A percentile compares a stretch with the other conserved stretches of the same genome.
phyloP scores from a whole-genome alignment of 2,797 vertebrate species.

The Arctocebus calabarensis region DNA sequence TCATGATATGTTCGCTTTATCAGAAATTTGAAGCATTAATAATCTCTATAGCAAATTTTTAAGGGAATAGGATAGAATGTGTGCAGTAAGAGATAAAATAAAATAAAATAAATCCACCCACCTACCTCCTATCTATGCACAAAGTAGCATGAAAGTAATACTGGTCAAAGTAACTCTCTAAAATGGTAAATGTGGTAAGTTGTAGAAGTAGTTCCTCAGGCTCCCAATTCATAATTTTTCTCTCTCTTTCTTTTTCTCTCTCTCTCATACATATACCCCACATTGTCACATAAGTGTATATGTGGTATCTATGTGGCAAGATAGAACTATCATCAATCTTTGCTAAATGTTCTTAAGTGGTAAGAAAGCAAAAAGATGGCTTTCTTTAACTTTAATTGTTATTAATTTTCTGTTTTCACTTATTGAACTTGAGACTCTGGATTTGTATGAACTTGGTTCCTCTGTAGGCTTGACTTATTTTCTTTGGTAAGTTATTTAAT shows the following conservation, averaged over 20 bases:
- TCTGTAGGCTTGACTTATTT: background rate
- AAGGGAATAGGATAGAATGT: background rate
- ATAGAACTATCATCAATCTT: background rate
- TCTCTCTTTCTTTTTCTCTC: background rate
- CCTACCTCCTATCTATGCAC: background rate
- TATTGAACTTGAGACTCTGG: background rate
- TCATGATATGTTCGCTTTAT: background rate
- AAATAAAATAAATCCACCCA: background rate
- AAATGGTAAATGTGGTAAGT: background rate
- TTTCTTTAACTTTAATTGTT: conserved; percentile 17
- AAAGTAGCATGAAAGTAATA: background rate
- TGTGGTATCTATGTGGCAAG: background rate
- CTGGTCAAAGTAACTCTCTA: background rate
- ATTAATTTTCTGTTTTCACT: background rate
- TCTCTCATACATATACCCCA: background rate
- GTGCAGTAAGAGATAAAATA: background rate
- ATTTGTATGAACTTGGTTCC: background rate
- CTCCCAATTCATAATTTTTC: background rate
- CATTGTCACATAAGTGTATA: background rate
- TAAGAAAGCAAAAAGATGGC: background rate
- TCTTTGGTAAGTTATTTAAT: background rate
- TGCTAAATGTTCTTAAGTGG: background rate
- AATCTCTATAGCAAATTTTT: background rate
- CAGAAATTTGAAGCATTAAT: background rate
- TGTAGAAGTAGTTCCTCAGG: background rate